These are phyloP conservation scores for Acipenser ruthenus DNA, from an alignment of 2,797 vertebrate genomes.

Conservation along the genomic window DNA sequence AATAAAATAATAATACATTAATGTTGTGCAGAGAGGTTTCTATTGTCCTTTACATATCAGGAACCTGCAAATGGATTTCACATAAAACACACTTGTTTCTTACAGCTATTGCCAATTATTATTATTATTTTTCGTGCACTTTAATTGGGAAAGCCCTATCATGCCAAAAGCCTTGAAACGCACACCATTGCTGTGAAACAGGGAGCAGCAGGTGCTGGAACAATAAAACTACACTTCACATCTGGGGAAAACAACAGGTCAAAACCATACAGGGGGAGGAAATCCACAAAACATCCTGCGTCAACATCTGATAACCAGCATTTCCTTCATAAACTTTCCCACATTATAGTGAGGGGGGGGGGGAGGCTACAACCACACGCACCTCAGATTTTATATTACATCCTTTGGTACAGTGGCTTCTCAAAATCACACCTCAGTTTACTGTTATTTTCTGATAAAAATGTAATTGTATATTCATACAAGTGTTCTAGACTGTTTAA, in stretches of 20 bases:
- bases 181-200: not conserved
- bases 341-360: too few species aligned
- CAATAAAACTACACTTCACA: slow-evolving; percentile 22
- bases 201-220: slow-evolving; percentile 26
- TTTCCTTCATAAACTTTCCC: slow-evolving; percentile 4
- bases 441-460: too few species aligned
- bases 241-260: slow-evolving; percentile 14
- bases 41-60: slow-evolving; percentile 10
- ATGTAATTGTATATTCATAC: too few species aligned
- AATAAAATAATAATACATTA: not conserved
- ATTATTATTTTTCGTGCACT: slow-evolving; percentile 9
- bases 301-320: slow-evolving; percentile 20
- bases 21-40: not conserved
- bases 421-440: too few species aligned
- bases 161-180: slow-evolving; percentile 3
- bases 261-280: slow-evolving; percentile 3
- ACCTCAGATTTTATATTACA: too few species aligned
- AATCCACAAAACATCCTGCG: slow-evolving; percentile 18
- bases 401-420: too few species aligned
- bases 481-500: too few species aligned
- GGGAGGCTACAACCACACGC: too few species aligned
- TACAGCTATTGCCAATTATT: slow-evolving; percentile 9
- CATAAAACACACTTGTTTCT: slow-evolving; percentile 1
- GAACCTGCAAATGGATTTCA: slow-evolving; percentile 1
- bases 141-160: slow-evolving; percentile 11